Percentiles rank a stretch among this genome's conserved stretches.
These are phyloP conservation scores for Drosophila busckii DNA, from an alignment of 1,140 invertebrate genomes.

Conservation along the genomic window DNA sequence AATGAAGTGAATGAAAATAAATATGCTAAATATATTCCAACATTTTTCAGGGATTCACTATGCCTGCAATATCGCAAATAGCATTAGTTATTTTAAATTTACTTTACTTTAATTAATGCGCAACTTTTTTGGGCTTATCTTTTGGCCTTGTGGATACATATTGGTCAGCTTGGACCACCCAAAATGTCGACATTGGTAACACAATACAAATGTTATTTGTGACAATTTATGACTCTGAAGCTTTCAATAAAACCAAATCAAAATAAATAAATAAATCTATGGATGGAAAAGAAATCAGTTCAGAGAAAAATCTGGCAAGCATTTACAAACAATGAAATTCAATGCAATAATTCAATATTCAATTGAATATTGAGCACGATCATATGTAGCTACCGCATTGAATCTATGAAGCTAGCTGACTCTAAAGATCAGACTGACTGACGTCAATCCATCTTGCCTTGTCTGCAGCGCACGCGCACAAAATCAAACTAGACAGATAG, in stretches of 20 bases:
- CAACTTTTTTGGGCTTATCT: too few relatives aligned
- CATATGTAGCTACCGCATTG: slow-evolving; percentile 26
- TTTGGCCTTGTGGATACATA: too few relatives aligned
- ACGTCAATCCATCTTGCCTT: slow-evolving; percentile 66
- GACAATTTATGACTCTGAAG: slow-evolving; percentile 63
- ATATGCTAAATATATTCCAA: too few relatives aligned
- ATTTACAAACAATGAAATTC: slow-evolving; percentile 79
- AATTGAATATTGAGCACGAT: slow-evolving; percentile 78
- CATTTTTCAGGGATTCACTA: too few relatives aligned
- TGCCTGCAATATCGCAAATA: too few relatives aligned
- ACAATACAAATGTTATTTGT: slow-evolving; percentile 46
- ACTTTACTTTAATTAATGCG: too few relatives aligned
- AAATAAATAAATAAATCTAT: slow-evolving; percentile 73
- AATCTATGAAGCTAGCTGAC: slow-evolving; percentile 33
- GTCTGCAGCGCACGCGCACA: slow-evolving; percentile 57
- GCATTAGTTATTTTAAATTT: too few relatives aligned
- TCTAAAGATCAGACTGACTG: slow-evolving; percentile 36
- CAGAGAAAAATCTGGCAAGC: slow-evolving; percentile 58
- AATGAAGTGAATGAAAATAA: too few relatives aligned
- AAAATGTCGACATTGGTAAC: slow-evolving; percentile 34
- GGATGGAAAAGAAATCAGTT: slow-evolving; percentile 72
- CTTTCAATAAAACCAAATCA: slow-evolving; percentile 63
- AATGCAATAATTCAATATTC: slow-evolving; percentile 79
- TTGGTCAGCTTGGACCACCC: too few relatives aligned
- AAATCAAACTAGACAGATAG: slow-evolving; percentile 27